Conservation (phyloP, 2,888 invertebrate genomes). For the Caenorhabditis sp. region DNA sequence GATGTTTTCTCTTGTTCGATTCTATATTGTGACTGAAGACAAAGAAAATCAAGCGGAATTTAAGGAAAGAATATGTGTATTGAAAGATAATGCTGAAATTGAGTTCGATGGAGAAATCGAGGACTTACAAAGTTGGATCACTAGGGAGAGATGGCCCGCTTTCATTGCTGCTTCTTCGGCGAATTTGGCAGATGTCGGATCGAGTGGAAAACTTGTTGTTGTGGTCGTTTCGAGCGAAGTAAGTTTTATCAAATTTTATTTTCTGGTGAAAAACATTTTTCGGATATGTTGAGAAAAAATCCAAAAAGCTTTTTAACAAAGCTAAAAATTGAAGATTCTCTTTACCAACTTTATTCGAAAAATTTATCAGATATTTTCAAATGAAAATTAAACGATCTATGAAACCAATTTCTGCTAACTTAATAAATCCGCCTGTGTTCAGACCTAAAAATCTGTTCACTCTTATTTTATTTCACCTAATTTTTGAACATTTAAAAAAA, state of each 20-base stretch:
- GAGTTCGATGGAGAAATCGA: constrained; percentile 33
- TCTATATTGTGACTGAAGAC: constrained; percentile 29
- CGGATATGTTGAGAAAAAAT: too few relatives aligned
- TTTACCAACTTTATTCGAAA: too few relatives aligned
- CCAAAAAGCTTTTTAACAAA: too few relatives aligned
- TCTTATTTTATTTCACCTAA: constrained; percentile 12
- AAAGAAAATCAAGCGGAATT: constrained; percentile 19
- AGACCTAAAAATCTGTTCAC: too few relatives aligned
- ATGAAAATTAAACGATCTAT: too few relatives aligned
- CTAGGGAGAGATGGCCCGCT: constrained; percentile 65
- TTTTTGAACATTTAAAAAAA: constrained; percentile 2
- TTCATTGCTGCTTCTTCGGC: constrained; percentile 56
- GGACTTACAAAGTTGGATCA: constrained; percentile 56
- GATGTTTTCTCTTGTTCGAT: constrained; percentile 33
- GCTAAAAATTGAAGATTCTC: too few relatives aligned
- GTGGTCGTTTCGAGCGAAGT: constrained; percentile 56
- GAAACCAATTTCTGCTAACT: too few relatives aligned
- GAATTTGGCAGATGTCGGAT: constrained; percentile 62
- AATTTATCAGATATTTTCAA: too few relatives aligned
- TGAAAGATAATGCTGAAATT: constrained; percentile 55
- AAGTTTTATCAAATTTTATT: too few relatives aligned
- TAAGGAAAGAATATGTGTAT: constrained; percentile 41
- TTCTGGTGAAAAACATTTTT: too few relatives aligned
- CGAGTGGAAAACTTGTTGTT: constrained; percentile 64
- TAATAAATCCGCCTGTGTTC: too few relatives aligned